A percentile compares a stretch with the other conserved stretches of the same genome.
phyloP scores from a whole-genome alignment of 2,888 invertebrate species.

The Labia minor region DNA sequence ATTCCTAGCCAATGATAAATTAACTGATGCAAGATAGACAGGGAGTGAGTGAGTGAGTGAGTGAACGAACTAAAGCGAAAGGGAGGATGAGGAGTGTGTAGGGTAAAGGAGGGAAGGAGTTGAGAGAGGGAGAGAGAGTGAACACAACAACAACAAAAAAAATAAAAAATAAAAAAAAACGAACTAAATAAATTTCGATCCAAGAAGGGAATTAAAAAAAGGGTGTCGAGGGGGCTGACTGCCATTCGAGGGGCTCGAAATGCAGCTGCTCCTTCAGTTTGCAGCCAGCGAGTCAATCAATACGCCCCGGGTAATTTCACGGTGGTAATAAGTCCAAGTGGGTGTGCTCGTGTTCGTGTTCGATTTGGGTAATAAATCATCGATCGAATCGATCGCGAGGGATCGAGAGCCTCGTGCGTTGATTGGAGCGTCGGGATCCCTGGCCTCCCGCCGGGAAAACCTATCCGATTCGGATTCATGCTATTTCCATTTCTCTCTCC shows the following conservation, averaged over 20 bases:
- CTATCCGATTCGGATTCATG: neutral
- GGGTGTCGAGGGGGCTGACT: neutral
- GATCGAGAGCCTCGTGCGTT: neutral
- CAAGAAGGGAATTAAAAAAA: neutral
- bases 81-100: too few relatives aligned
- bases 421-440: neutral
- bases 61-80: too few relatives aligned
- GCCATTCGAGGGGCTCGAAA: neutral
- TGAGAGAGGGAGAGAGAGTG: too few relatives aligned
- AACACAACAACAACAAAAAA: too few relatives aligned
- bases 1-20: neutral
- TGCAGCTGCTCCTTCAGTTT: neutral
- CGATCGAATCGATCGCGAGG: slow-evolving; percentile 3
- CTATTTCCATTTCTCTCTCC: neutral
- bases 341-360: slow-evolving; percentile 1
- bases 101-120: too few relatives aligned
- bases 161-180: neutral
- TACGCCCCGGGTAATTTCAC: slow-evolving; percentile 7
- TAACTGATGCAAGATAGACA: neutral
- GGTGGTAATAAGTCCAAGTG: neutral
- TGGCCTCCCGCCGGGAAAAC: neutral
- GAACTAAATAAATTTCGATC: neutral
- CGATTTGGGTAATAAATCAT: slow-evolving; percentile 13
- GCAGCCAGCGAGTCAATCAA: neutral
- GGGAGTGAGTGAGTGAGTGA: too few relatives aligned